A percentile compares a stretch with the other conserved stretches of the same genome.
Conservation (phyloP, 2,888 invertebrate species). For the Mythimna impura region DNA sequence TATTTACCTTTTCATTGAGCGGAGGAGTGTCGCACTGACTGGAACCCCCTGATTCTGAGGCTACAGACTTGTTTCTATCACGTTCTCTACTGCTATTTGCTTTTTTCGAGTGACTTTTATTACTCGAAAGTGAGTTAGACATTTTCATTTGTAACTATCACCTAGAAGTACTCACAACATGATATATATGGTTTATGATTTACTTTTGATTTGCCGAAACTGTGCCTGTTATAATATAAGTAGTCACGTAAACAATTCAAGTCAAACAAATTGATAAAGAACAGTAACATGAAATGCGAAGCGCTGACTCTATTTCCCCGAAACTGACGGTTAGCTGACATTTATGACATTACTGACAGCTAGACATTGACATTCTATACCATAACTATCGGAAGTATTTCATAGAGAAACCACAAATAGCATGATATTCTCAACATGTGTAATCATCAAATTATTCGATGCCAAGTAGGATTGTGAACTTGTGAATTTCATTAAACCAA, state of each 20-base stretch:
- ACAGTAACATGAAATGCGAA: slow-evolving; percentile 53
- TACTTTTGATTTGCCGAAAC: slow-evolving; percentile 29
- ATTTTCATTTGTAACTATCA: slow-evolving; percentile 67
- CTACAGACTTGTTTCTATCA: slow-evolving; percentile 83
- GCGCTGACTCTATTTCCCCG: slow-evolving; percentile 57
- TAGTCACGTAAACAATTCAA: slow-evolving; percentile 58
- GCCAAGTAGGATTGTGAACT: neutral
- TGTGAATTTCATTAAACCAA: neutral
- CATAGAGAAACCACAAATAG: neutral
- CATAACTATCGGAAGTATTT: neutral
- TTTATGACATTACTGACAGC: slow-evolving; percentile 19
- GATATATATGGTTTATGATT: slow-evolving; percentile 28
- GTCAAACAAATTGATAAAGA: slow-evolving; percentile 54
- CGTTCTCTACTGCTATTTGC: slow-evolving; percentile 81
- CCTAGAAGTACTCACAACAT: slow-evolving; percentile 57
- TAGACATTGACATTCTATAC: slow-evolving; percentile 41
- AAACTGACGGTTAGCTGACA: slow-evolving; percentile 38
- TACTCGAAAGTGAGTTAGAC: slow-evolving; percentile 80
- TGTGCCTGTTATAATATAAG: slow-evolving; percentile 36
- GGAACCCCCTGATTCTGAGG: slow-evolving; percentile 87
- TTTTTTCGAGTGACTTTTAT: slow-evolving; percentile 84
- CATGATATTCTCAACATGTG: neutral
- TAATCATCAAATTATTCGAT: neutral
- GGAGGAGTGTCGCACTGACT: slow-evolving; percentile 88
- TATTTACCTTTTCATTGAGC: slow-evolving; percentile 83